These are phyloP conservation scores for Odontesthes bonariensis DNA, from an alignment of 2,113 vertebrate genomes.

Conservation along the genomic window DNA sequence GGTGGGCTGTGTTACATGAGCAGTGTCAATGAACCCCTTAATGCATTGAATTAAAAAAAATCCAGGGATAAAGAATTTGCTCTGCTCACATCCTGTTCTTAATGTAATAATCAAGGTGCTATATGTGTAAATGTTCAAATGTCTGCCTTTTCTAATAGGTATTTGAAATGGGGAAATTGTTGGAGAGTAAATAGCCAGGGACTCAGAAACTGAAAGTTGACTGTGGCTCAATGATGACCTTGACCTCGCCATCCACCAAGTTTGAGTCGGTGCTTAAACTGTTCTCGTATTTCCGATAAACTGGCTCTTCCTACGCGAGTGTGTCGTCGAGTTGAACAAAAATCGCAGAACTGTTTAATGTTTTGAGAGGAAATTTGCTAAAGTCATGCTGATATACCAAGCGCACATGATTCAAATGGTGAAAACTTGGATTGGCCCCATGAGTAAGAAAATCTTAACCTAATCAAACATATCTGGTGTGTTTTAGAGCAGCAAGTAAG, in stretches of 20 bases:
- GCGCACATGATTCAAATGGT: background rate
- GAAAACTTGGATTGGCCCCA: too few relatives aligned
- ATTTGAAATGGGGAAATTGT: background rate
- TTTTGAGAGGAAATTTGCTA: background rate
- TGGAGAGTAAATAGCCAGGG: background rate
- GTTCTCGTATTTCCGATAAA: background rate
- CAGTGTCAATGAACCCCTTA: background rate
- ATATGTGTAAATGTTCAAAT: background rate
- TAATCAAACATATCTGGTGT: background rate
- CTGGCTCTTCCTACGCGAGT: too few relatives aligned
- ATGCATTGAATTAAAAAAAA: background rate
- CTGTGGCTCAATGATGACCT: background rate
- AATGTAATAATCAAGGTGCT: background rate
- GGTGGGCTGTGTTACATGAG: background rate
- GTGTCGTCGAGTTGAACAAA: background rate
- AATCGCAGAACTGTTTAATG: background rate
- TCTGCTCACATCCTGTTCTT: too few relatives aligned
- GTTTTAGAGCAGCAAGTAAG: background rate
- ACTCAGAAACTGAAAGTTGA: too few relatives aligned
- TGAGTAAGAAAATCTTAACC: too few relatives aligned
- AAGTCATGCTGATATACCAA: background rate
- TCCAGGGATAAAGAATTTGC: too few relatives aligned
- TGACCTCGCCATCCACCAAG: background rate
- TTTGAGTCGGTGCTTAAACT: background rate
- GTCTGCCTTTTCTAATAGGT: background rate